A percentile compares a stretch with the other conserved stretches of the same genome.
Evolutionary conservation across 2,797 vertebrate genomes (phyloP).

Genomic region (Geotrypetes seraphini): DNA sequence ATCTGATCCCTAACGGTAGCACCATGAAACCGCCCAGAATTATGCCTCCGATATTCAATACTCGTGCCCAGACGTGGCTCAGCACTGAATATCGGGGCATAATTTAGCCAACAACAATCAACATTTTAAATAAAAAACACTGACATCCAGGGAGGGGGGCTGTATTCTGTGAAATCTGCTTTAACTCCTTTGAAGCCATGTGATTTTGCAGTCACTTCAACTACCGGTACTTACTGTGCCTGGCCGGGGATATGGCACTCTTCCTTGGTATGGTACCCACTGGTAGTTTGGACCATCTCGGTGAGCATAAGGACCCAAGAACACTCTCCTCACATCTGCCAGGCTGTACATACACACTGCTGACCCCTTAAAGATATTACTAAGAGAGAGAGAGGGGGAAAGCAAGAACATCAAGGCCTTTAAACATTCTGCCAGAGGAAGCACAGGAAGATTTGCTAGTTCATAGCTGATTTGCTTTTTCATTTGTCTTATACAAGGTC

Average conservation of each 20-base stretch:
- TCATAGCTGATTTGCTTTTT: constrained; percentile 1
- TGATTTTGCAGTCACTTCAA: no score
- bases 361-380: constrained; percentile 96
- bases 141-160: no score
- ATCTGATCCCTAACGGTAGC: no score
- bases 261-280: constrained; percentile 91
- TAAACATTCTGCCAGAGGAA: constrained; percentile 40
- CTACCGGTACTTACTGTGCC: constrained; percentile 77
- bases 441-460: background rate
- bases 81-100: no score
- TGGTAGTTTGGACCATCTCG: constrained; percentile 94
- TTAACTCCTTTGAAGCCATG: no score
- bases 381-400: constrained; percentile 34
- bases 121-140: no score
- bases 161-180: background rate
- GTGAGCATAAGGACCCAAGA: constrained; percentile 91
- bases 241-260: constrained; percentile 91
- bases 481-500: constrained; percentile 17
- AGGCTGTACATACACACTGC: constrained; percentile 96
- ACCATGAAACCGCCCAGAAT: no score
- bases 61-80: no score
- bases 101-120: no score
- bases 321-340: constrained; percentile 88
- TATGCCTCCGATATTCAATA: no score
- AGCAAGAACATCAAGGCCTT: constrained; percentile 4